Evolutionary conservation across 2,797 vertebrate species (phyloP), one percentile per base, ranked within the genome.

Genomic region (Psittacula echo): DNA sequence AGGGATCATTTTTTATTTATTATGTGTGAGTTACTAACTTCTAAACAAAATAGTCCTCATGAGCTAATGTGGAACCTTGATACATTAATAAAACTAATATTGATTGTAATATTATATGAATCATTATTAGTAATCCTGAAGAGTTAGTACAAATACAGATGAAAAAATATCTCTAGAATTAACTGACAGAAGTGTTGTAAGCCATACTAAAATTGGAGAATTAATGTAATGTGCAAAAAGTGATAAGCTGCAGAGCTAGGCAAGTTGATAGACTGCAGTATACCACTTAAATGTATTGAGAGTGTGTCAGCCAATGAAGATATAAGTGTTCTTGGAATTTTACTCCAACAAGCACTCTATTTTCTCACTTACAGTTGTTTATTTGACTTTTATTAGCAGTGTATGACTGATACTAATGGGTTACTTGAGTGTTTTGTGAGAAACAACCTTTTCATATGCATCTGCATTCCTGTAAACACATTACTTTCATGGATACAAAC

Each of bases 11-110:
- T 11, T 82, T 93, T 18, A 89, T 91, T 53, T 80, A 81, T 93
- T 85, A 82, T 91, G 34, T 13, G 78, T 92, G n/a, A 87, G 92
- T 96, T 96, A 37, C 24, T 87, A 92, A 37, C 45, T 93, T 93
- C 87, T 95, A 95, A 92, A 95, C 66, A 94, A 90, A 93, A 93
- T 37, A 93, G 19, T 93, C 32, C 58, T 92, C 80, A 71, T 72
- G 9, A 92, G 9, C 16, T 79, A 82, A 91, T 84, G 42, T 89
- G 78, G 97, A 97, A 93, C 39, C 30, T 74, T 72, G 51, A 89
- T 37, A 97, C 97, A 95, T 93, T 95, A 96, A 95, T 82, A 83
- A 71, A 87, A 64, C 76, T 92, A 94, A 95, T 72, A 95, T 93
- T 94, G 90, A 91, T 94, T 93, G 42, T 51, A 94, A 91, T 53